Conservation (phyloP, 2,797 vertebrate species). For the Eupleurogrammus muticus region DNA sequence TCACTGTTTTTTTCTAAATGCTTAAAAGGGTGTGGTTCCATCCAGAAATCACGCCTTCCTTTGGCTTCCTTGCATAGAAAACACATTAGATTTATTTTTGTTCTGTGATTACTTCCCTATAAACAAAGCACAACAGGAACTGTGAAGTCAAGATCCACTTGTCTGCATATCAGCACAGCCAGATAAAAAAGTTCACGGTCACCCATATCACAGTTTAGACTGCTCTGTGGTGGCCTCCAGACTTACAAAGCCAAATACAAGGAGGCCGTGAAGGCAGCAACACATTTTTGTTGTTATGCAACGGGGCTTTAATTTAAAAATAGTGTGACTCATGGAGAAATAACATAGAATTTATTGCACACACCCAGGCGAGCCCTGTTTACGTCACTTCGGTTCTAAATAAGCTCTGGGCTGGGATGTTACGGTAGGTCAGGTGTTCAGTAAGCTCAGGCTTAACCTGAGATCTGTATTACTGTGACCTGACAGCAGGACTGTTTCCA, state of each 20-base stretch:
- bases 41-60: neutral
- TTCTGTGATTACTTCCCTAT: neutral
- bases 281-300: neutral
- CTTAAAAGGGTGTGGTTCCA: neutral
- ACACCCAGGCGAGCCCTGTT: neutral
- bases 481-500: neutral
- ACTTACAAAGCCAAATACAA: neutral
- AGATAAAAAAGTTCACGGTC: neutral
- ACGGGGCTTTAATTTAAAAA: neutral
- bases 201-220: conserved; percentile 13
- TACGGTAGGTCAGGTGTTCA: neutral
- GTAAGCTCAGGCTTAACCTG: conserved; percentile 33
- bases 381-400: neutral
- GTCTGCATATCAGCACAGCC: neutral
- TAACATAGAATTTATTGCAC: neutral
- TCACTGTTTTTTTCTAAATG: neutral
- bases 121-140: conserved; percentile 17
- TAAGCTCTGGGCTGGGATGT: neutral
- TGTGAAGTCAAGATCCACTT: neutral
- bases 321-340: conserved; percentile 7
- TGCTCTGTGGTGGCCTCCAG: neutral
- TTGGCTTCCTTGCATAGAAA: neutral
- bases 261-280: neutral
- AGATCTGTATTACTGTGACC: conserved; percentile 22
- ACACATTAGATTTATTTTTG: neutral